A percentile compares a stretch with the other conserved stretches of the same genome.
phyloP scores from a whole-genome alignment of 2,113 vertebrate genomes.

The Cottus gobio region DNA sequence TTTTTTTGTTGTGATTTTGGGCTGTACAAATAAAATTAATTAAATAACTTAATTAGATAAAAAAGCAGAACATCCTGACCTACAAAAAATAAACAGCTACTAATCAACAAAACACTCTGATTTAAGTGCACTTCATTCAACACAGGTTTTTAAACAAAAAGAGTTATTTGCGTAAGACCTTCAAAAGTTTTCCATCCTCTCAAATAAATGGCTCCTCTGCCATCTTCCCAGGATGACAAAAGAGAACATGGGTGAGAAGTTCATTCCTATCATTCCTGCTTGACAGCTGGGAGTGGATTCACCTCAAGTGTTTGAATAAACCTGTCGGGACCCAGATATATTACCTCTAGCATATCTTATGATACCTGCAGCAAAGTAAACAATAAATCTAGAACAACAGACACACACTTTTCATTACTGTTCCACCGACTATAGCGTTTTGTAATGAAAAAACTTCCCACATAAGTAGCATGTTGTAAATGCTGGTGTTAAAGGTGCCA shows the following conservation, averaged over 20 bases:
- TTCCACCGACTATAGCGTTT: neutral
- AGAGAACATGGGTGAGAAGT: conserved; percentile 19
- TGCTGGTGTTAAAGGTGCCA: conserved; percentile 21
- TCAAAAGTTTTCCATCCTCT: conserved; percentile 2
- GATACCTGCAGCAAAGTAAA: neutral
- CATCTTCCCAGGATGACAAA: conserved; percentile 31
- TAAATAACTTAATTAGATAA: neutral
- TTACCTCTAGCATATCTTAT: conserved; percentile 9
- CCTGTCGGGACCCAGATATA: conserved; percentile 36
- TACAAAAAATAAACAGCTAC: neutral
- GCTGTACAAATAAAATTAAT: neutral
- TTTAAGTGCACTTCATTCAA: neutral
- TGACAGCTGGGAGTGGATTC: conserved; percentile 44
- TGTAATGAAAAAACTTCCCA: conserved; percentile 1
- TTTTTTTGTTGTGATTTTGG: too few species aligned
- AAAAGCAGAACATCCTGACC: neutral
- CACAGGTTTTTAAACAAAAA: neutral
- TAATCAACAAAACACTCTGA: neutral
- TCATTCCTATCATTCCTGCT: conserved; percentile 56
- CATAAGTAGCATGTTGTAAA: neutral
- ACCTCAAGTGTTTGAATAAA: conserved; percentile 46
- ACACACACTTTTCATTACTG: conserved; percentile 3
- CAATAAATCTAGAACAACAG: neutral
- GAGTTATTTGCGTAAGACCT: neutral
- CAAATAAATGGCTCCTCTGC: neutral